These are phyloP conservation scores for Flexamia atlantica DNA, from an alignment of 2,888 invertebrate genomes.

Conservation along the genomic window DNA sequence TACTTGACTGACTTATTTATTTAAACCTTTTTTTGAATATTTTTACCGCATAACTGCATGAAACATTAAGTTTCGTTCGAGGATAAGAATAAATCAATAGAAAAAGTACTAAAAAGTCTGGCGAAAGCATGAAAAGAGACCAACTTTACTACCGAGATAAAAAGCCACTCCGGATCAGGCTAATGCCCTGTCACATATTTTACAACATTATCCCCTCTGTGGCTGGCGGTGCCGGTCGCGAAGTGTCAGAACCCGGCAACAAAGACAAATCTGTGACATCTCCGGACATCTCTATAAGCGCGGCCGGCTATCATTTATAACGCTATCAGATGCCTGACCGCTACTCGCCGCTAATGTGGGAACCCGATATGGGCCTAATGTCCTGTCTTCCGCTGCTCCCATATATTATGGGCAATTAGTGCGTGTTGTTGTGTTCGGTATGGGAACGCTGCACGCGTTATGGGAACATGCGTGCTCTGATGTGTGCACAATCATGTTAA, in stretches of 20 bases:
- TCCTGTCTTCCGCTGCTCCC: slow-evolving; percentile 41
- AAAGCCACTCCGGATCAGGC: no score
- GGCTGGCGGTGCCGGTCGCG: neutral
- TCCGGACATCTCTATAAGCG: slow-evolving; percentile 21
- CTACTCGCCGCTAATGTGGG: slow-evolving; percentile 43
- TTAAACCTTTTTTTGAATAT: no score
- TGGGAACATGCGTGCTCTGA: slow-evolving; percentile 52
- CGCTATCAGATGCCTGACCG: slow-evolving; percentile 40
- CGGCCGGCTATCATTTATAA: slow-evolving; percentile 43
- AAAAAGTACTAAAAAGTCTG: no score
- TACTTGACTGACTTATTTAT: no score
- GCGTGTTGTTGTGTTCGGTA: slow-evolving; percentile 33
- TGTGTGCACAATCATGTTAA: slow-evolving; percentile 30
- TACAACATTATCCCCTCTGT: neutral
- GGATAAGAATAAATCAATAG: no score
- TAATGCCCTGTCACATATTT: neutral
- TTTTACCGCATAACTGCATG: no score
- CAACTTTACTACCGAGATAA: no score
- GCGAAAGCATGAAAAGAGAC: no score
- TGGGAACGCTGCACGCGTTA: slow-evolving; percentile 36
- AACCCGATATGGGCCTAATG: slow-evolving; percentile 50
- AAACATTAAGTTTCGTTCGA: no score
- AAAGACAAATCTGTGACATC: slow-evolving; percentile 16
- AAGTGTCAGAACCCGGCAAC: neutral
- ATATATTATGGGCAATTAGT: slow-evolving; percentile 54